phyloP scores from a whole-genome alignment of 2,888 invertebrate genomes.

The Alsophila aescularia region DNA sequence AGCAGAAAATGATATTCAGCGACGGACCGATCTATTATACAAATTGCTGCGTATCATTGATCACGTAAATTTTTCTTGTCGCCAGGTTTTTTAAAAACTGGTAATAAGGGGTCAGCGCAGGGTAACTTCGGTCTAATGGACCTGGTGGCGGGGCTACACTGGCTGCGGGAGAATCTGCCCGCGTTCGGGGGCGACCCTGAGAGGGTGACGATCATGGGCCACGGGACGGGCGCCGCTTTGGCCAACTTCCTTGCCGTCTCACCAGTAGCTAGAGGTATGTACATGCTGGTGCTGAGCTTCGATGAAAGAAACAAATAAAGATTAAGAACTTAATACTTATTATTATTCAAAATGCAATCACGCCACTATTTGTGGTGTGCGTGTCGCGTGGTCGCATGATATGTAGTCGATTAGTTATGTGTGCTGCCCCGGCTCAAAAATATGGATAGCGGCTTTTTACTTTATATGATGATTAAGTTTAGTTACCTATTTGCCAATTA shows the following conservation, averaged over 20 bases:
- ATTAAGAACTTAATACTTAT: no score
- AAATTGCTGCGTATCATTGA: background rate
- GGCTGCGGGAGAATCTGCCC: constrained; percentile 97
- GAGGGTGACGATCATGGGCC: constrained; percentile 96
- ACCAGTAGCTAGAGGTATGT: constrained; percentile 95
- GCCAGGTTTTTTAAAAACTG: constrained; percentile 95
- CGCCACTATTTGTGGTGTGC: no score
- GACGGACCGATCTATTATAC: no score
- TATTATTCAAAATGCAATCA: no score
- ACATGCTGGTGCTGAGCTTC: background rate
- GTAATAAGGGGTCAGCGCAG: constrained; percentile 94
- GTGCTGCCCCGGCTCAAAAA: no score
- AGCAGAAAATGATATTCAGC: no score
- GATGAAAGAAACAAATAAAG: no score
- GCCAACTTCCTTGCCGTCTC: constrained; percentile 98
- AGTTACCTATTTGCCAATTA: no score
- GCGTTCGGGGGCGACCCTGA: constrained; percentile 98
- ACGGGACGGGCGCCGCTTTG: constrained; percentile 97
- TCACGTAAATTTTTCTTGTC: constrained; percentile 38
- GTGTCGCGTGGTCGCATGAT: no score
- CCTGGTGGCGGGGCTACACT: constrained; percentile 97
- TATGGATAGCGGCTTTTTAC: no score
- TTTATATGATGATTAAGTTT: no score
- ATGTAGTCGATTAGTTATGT: no score
- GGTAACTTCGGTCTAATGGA: constrained; percentile 97